Evolutionary conservation across 2,797 vertebrate genomes (phyloP).

Genomic region (Cossypha caffra): DNA sequence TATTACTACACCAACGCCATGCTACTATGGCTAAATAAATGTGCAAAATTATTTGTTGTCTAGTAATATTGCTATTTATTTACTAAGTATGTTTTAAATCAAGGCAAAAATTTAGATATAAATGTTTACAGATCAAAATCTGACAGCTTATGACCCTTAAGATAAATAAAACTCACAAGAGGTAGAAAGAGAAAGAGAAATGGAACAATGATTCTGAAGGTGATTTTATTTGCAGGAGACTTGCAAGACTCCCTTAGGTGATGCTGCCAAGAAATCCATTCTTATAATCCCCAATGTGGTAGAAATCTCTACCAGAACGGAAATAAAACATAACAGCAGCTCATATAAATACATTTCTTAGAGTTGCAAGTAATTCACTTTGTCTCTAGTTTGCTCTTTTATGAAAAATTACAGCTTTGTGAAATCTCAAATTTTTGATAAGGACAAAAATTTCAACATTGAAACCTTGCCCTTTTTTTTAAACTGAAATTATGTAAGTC

Average conservation of each 20-base stretch:
- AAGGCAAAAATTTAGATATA: neutral
- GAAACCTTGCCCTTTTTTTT: neutral
- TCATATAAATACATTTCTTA: neutral
- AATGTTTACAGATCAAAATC: neutral
- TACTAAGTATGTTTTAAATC: neutral
- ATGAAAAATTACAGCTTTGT: neutral
- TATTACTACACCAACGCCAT: neutral
- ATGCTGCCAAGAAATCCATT: neutral
- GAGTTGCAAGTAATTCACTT: neutral
- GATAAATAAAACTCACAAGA: neutral
- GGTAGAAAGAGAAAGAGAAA: neutral
- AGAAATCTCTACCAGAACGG: neutral
- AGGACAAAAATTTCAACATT: neutral
- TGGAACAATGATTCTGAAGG: neutral
- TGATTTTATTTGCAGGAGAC: neutral
- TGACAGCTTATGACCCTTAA: neutral
- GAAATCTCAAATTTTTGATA: neutral
- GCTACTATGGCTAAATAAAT: neutral
- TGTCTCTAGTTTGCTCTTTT: neutral
- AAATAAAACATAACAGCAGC: neutral
- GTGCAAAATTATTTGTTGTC: neutral
- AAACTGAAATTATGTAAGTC: neutral
- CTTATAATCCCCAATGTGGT: neutral
- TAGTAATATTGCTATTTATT: neutral
- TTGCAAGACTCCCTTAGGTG: neutral